A percentile compares a stretch with the other conserved stretches of the same genome.
Conservation (phyloP, 1,140 invertebrate genomes). For the Schlechtendalia chinensis region DNA sequence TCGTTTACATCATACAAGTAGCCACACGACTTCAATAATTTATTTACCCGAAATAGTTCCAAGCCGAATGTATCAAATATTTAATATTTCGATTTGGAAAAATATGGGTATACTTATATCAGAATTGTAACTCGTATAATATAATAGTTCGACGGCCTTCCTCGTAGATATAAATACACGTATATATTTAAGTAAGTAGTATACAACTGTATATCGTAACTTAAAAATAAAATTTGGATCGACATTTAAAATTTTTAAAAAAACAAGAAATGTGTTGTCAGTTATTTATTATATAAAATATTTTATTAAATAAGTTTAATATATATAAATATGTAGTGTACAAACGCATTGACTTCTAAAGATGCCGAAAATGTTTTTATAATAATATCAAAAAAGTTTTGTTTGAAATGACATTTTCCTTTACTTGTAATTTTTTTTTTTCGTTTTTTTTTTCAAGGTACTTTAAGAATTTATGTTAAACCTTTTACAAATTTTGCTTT, state of each 20-base stretch:
- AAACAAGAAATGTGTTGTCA: not conserved
- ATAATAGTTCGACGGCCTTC: not conserved
- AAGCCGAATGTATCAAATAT: constrained; percentile 16
- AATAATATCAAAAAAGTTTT: constrained; percentile 35
- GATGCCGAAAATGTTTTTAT: constrained; percentile 31
- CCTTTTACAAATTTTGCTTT: constrained; percentile 19
- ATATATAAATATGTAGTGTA: too few species aligned
- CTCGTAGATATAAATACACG: not conserved
- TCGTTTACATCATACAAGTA: not conserved
- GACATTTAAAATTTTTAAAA: not conserved
- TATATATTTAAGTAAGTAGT: not conserved
- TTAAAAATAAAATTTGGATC: not conserved
- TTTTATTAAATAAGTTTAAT: not conserved
- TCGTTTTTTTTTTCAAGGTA: not conserved
- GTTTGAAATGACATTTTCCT: constrained; percentile 33
- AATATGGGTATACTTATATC: not conserved
- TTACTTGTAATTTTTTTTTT: constrained; percentile 23
- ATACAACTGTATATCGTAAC: too few species aligned
- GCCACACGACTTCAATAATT: not conserved
- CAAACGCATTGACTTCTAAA: not conserved
- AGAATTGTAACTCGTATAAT: not conserved
- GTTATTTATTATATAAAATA: not conserved
- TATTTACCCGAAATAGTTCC: not conserved
- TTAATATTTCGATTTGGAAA: not conserved
- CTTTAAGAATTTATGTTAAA: constrained; percentile 32